Percentiles rank a stretch among this genome's conserved stretches.
Conservation (phyloP, 2,797 vertebrate species). For the Sciurus vulgaris region DNA sequence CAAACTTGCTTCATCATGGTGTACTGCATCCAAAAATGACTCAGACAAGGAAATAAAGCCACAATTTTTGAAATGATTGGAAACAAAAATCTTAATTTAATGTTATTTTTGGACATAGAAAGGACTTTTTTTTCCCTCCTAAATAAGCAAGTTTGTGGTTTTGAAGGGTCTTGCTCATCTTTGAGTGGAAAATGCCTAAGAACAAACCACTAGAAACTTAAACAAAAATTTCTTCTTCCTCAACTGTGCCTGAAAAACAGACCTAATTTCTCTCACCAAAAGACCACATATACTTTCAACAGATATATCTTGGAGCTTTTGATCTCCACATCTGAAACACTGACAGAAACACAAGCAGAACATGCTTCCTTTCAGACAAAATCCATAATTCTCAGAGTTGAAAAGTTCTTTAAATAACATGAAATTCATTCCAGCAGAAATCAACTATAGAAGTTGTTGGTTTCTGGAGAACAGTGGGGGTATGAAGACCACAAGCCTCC, state of each 20-base stretch:
- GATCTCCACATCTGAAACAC: conserved; percentile 39
- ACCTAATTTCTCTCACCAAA: conserved; percentile 49
- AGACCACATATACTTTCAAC: conserved; percentile 63
- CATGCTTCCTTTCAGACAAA: conserved; percentile 11
- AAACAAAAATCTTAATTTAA: conserved; percentile 70
- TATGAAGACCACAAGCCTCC: background rate
- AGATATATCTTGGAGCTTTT: conserved; percentile 41
- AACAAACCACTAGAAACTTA: conserved; percentile 84
- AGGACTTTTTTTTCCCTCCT: background rate
- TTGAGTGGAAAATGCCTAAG: conserved; percentile 84
- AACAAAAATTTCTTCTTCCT: conserved; percentile 76
- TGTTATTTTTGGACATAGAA: conserved; percentile 77
- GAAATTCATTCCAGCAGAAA: conserved; percentile 54
- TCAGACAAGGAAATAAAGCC: conserved; percentile 70
- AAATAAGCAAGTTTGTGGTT: conserved; percentile 76
- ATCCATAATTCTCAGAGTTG: conserved; percentile 28
- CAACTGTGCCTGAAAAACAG: conserved; percentile 65
- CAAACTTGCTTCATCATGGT: background rate
- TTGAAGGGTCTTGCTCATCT: conserved; percentile 77
- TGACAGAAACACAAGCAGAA: conserved; percentile 46
- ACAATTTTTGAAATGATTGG: conserved; percentile 55
- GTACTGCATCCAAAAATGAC: conserved; percentile 59
- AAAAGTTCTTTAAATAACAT: conserved; percentile 62
- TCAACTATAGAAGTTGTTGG: background rate
- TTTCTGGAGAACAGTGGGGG: conserved; percentile 56